Conservation (phyloP, 2,888 invertebrate species). For the Chamaedrilus cognettii region DNA sequence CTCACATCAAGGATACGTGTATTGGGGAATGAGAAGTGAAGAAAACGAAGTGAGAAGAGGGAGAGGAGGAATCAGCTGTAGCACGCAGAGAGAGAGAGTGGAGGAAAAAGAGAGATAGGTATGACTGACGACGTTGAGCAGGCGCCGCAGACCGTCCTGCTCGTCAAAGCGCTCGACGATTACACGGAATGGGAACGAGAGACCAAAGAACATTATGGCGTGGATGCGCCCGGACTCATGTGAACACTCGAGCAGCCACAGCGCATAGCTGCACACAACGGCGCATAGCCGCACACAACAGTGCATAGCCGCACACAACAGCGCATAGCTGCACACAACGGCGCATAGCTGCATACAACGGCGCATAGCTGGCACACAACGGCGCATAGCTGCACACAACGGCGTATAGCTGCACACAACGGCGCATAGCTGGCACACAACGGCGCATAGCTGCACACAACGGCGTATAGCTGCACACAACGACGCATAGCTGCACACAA, state of each 20-base stretch:
- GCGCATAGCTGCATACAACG: too few relatives aligned
- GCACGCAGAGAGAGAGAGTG: not conserved
- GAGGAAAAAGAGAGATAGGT: not conserved
- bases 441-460: too few relatives aligned
- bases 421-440: too few relatives aligned
- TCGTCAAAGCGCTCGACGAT: conserved; percentile 93
- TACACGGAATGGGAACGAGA: conserved; percentile 89
- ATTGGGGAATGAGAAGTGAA: not conserved
- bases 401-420: too few relatives aligned
- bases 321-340: too few relatives aligned
- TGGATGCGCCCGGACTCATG: conserved; percentile 98
- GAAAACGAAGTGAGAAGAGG: not conserved
- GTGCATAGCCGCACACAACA: too few relatives aligned
- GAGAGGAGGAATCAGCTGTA: not conserved
- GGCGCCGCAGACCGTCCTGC: conserved; percentile 89
- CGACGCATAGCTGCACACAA: too few relatives aligned
- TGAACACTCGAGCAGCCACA: conserved; percentile 95
- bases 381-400: too few relatives aligned
- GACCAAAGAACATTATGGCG: conserved; percentile 97
- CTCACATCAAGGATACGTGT: too few relatives aligned
- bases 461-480: too few relatives aligned
- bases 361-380: too few relatives aligned
- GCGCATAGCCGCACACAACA: too few relatives aligned
- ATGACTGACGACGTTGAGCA: conserved; percentile 88
- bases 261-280: conserved; percentile 82